A percentile compares a stretch with the other conserved stretches of the same genome.
These are phyloP conservation scores for Bufo gargarizans DNA, from an alignment of 2,113 vertebrate genomes.

Conservation along the genomic window DNA sequence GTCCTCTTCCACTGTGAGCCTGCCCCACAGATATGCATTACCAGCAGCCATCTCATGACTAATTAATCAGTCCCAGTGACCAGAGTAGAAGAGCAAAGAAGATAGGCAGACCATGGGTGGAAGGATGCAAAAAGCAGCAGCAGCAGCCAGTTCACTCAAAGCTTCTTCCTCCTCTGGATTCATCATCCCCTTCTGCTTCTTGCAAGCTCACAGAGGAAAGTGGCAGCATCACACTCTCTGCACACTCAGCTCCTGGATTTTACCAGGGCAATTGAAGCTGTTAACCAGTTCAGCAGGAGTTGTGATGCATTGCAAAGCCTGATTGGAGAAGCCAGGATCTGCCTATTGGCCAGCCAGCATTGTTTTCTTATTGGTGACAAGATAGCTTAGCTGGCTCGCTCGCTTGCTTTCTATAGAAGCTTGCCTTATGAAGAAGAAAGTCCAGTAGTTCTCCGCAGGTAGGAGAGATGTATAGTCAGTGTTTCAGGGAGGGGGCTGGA, in stretches of 20 bases:
- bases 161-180: slow-evolving; percentile 38
- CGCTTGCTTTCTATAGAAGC: not conserved
- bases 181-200: slow-evolving; percentile 36
- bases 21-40: slow-evolving; percentile 65
- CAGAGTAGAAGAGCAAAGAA: slow-evolving; percentile 32
- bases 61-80: slow-evolving; percentile 69
- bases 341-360: slow-evolving; percentile 18
- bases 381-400: not conserved
- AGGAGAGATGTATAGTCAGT: not conserved
- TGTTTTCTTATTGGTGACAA: slow-evolving; percentile 32
- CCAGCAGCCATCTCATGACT: slow-evolving; percentile 75
- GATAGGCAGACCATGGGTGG: slow-evolving; percentile 16
- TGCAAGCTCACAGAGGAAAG: not conserved
- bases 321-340: slow-evolving; percentile 20
- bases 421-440: not conserved
- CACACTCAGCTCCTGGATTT: slow-evolving; percentile 13
- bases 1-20: slow-evolving; percentile 64
- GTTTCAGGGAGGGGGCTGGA: not conserved
- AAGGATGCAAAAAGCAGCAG: not conserved
- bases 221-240: not conserved
- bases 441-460: slow-evolving; percentile 16
- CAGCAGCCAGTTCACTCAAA: slow-evolving; percentile 17
- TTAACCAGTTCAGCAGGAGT: slow-evolving; percentile 44
- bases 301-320: slow-evolving; percentile 18
- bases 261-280: slow-evolving; percentile 36